Percentiles rank a stretch among this genome's conserved stretches.
These are phyloP conservation scores for Erebia ligea DNA, from an alignment of 2,888 invertebrate species.

Conservation along the genomic window DNA sequence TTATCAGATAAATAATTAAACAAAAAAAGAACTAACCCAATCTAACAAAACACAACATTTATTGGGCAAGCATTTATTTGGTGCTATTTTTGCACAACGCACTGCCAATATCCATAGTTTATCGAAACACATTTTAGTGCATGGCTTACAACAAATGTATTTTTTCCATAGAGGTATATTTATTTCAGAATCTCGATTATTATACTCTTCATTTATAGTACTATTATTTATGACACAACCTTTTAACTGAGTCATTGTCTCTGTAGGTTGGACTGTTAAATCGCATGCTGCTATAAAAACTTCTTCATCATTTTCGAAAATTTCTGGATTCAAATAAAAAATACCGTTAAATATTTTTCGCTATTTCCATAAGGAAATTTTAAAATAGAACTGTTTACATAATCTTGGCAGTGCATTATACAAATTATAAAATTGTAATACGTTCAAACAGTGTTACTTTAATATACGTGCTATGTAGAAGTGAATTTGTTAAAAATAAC, in stretches of 20 bases:
- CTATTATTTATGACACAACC: constrained; percentile 59
- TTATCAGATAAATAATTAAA: constrained; percentile 1
- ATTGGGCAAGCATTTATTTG: constrained; percentile 53
- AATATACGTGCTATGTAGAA: constrained; percentile 40
- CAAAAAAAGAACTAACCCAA: constrained; percentile 57
- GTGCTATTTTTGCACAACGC: constrained; percentile 64
- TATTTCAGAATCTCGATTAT: constrained; percentile 40
- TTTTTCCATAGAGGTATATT: constrained; percentile 55
- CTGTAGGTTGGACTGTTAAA: constrained; percentile 53
- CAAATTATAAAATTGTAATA: constrained; percentile 48
- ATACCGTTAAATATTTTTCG: constrained; percentile 13
- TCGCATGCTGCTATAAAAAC: constrained; percentile 64
- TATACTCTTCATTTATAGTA: constrained; percentile 46
- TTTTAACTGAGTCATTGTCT: constrained; percentile 52
- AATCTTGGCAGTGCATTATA: constrained; percentile 59
- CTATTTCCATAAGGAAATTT: not conserved
- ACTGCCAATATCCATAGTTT: constrained; percentile 65
- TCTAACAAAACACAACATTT: constrained; percentile 59
- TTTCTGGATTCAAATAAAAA: constrained; percentile 50
- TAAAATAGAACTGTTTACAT: constrained; percentile 65
- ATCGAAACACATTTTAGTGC: constrained; percentile 51
- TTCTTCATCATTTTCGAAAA: constrained; percentile 55
- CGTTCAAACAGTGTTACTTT: constrained; percentile 65
- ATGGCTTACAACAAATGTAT: constrained; percentile 55
- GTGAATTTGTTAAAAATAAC: constrained; percentile 32